phyloP scores from a whole-genome alignment of 2,113 vertebrate genomes.

The Narcine bancroftii region DNA sequence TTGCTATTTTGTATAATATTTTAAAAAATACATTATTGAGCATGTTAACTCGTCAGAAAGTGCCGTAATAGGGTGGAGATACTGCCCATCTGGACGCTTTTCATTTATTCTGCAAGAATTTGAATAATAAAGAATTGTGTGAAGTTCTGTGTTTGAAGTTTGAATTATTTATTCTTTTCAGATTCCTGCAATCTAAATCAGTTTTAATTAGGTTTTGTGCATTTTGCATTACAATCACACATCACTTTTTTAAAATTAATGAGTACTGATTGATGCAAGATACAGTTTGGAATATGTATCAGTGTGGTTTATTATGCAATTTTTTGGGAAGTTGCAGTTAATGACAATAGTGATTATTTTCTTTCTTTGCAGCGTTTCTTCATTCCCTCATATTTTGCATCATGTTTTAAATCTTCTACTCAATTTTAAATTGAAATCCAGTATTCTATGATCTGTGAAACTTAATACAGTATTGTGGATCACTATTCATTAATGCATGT shows the following conservation, averaged over 20 bases:
- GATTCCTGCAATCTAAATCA: not conserved
- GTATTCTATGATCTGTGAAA: not conserved
- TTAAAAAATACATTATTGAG: not conserved
- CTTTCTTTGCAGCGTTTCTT: not conserved
- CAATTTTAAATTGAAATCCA: not conserved
- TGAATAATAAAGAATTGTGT: not conserved
- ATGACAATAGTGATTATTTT: no score
- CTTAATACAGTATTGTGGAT: not conserved
- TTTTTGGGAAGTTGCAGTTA: not conserved
- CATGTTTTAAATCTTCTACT: not conserved
- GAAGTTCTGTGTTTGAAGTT: not conserved
- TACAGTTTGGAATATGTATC: not conserved
- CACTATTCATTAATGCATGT: not conserved
- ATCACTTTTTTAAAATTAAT: not conserved
- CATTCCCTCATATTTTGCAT: not conserved
- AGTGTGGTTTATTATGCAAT: not conserved
- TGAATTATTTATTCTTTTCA: not conserved
- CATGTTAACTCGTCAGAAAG: not conserved
- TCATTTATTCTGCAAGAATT: not conserved
- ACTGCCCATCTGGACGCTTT: not conserved
- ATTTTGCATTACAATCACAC: not conserved
- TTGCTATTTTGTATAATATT: not conserved
- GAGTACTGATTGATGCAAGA: not conserved
- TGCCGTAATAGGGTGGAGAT: not conserved
- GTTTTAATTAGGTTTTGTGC: not conserved